Evolutionary conservation across 2,113 vertebrate species (phyloP).

Genomic region (Dromiciops gliroides): DNA sequence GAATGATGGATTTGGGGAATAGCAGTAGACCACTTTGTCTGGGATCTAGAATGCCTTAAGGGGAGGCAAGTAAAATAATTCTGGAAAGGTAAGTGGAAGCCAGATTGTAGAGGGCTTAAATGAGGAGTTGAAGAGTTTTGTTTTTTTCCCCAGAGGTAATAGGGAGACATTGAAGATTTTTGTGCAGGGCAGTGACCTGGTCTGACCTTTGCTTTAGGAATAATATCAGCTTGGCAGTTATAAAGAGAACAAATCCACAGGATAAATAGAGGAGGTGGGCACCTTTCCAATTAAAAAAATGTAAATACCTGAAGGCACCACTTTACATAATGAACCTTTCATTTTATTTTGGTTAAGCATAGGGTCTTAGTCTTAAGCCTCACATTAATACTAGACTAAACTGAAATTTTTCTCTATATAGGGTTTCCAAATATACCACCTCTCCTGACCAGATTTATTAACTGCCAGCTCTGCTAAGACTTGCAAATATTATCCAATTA

Average conservation of each 20-base stretch:
- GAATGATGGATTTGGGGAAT: not conserved
- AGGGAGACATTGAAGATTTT: not conserved
- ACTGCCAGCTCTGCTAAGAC: not conserved
- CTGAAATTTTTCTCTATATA: not conserved
- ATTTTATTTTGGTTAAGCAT: not conserved
- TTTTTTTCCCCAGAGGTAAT: not conserved
- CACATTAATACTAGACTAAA: not conserved
- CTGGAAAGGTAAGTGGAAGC: not conserved
- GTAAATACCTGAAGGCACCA: not conserved
- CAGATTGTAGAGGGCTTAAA: not conserved
- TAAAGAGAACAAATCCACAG: not conserved
- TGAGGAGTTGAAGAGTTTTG: not conserved
- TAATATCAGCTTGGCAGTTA: not conserved
- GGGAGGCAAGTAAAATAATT: not conserved
- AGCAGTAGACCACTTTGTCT: not conserved
- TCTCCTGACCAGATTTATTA: not conserved
- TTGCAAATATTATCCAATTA: not conserved
- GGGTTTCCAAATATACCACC: not conserved
- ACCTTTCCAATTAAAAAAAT: not conserved
- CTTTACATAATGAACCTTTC: not conserved
- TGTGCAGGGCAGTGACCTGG: not conserved
- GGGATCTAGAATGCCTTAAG: not conserved
- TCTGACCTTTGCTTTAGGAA: not conserved
- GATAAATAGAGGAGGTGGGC: not conserved
- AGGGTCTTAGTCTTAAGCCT: not conserved